Conservation (phyloP, 1,140 invertebrate genomes). For the Cephus cinctus region DNA sequence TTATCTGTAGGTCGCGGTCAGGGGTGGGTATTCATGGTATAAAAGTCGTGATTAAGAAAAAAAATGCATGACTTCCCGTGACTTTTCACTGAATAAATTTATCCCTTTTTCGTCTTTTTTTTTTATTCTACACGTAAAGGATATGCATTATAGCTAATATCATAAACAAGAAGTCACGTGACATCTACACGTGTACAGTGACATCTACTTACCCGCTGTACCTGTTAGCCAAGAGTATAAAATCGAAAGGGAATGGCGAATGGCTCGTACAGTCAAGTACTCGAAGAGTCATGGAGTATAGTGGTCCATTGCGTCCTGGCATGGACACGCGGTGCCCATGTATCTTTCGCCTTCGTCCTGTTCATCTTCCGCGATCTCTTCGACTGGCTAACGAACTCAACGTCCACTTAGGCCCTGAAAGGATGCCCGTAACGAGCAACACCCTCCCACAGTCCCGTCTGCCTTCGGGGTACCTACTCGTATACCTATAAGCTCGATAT, state of each 20-base stretch:
- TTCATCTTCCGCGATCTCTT: constrained; percentile 37
- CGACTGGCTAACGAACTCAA: constrained; percentile 44
- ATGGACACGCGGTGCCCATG: constrained; percentile 38
- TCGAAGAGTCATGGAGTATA: too few relatives aligned
- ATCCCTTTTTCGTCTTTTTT: too few relatives aligned
- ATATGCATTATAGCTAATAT: too few relatives aligned
- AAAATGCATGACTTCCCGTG: too few relatives aligned
- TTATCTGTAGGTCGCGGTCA: too few relatives aligned
- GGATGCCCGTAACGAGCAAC: constrained; percentile 40
- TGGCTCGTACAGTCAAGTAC: not conserved
- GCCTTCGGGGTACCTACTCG: not conserved
- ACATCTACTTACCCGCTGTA: not conserved
- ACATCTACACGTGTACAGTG: too few relatives aligned
- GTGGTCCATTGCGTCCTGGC: too few relatives aligned
- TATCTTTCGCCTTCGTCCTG: constrained; percentile 34
- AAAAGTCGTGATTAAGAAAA: too few relatives aligned
- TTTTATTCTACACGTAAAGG: too few relatives aligned
- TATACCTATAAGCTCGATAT: constrained; percentile 12
- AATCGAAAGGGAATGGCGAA: not conserved
- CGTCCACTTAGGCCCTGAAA: constrained; percentile 41
- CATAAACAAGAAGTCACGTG: too few relatives aligned
- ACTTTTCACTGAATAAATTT: too few relatives aligned
- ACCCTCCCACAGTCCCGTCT: constrained; percentile 9
- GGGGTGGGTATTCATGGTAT: too few relatives aligned
- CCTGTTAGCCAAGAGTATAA: not conserved